Evolutionary conservation across 2,797 vertebrate species (phyloP), one percentile per base, ranked within the genome.

Genomic region (Myoxocephalus aenaeus): DNA sequence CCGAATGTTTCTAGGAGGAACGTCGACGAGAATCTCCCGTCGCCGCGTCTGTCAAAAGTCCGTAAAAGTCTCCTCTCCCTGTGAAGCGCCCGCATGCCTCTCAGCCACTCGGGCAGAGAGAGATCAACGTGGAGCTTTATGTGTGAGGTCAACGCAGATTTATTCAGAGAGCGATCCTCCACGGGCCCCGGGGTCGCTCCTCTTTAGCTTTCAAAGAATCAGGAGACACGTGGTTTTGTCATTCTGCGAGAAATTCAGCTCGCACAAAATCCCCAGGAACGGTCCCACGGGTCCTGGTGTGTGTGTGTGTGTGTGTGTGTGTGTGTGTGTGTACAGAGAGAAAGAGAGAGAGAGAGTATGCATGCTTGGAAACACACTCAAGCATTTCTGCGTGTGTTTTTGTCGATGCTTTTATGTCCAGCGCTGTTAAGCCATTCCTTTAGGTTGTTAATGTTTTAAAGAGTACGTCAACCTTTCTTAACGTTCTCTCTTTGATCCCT

Each of bases 221-320:
- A 56, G 65, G 76, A 86, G 86, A 88, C 91, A 92, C 87, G 81
- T 94, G 92, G 90, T 94, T 94, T 94, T 93, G 93, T 93, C 89
- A 92, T 94, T 94, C 80, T 88, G 85, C 77, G 87, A 89, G 87
- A 91, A 87, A 92, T 91, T 88, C 85, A 82, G 71, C 84, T 86
- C 79, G 78, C 87, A 92, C 89, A 91, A 94, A 93, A 54, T 92
- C 90, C 89, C 79, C 79, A 87, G 81, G 84, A 93, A 89, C 82
- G 61, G 80, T 90, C 90, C 87, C 85, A 75, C 58, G 82, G 87
- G 85, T 89, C 90, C 82, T 32, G 20, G 40, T 83, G 56, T 70
- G 38, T 54, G 72, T 74, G 65, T 73, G 68, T 73, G 59, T 66
- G 72, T 85, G 77, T 62, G 75, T 78, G 71, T 74, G 65, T 73